Base-by-base conservation (phyloP, 23 tunicate genomes). In the Halocynthia roretzi region DNA sequence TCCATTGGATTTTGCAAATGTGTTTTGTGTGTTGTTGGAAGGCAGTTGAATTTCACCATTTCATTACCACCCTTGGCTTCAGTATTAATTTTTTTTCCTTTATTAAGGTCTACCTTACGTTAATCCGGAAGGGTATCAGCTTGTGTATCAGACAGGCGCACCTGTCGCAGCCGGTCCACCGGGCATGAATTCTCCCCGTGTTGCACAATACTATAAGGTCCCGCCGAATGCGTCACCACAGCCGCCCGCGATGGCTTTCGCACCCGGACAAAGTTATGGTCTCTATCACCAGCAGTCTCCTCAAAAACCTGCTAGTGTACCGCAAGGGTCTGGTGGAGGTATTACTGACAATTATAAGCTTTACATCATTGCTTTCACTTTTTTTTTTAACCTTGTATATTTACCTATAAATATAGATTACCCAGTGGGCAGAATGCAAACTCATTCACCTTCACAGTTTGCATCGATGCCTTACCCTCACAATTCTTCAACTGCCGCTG, bases 21-120 rank as follows among this genome's bases (percentile, higher is more conserved):
- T 31, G 44, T 31, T 31, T 31, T 31, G 44, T 31, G 44, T 31
- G 44, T 31, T 31, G 44, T 31, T 31, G 44, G 44, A 31, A 31
- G 44, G 44, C 44, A 31, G 44, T 31, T 31, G 44, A 31, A 31
- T 31, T 31, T 0, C 44, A 31, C 4, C 44, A 31, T 31, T 31
- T 31, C 44, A 31, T 31, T 58, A 58, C 63, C 2, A 58, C 2
- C 63, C 1, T 14, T 58, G 15, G 15, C 4, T 58, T n/a, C 2
- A 58, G 63, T 58, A 58, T 58, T 58, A 1, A 58, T 58, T 58
- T 23, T 6, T 70, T 68, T 10, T 67, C 54, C 5, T 2, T 50
- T 31, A 9, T 52, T n/a, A 51, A 85, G 90, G 90, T 54, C 7
- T 80, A 11, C 90, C 90, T 53, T 85, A 85, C 73, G 76, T 80